Conservation (phyloP, 2,113 vertebrate genomes). For the Anas platyrhynchos region DNA sequence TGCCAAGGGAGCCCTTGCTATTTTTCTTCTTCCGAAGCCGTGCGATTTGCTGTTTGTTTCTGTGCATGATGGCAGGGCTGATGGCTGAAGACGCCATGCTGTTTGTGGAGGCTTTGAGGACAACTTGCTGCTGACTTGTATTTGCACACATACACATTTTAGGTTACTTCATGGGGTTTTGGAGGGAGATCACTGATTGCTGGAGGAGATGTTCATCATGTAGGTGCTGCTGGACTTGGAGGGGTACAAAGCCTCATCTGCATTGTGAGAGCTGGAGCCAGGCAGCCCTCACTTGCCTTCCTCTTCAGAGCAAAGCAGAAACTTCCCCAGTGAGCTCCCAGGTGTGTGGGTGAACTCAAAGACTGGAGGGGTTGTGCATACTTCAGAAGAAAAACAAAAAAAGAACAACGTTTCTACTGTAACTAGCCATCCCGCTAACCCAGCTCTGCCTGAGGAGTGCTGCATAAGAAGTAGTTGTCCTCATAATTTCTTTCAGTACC, state of each 20-base stretch:
- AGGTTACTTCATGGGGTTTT: too few relatives aligned
- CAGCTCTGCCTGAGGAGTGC: background rate
- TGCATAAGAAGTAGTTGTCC: background rate
- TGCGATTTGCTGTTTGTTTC: background rate
- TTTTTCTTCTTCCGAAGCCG: background rate
- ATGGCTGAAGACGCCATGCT: background rate
- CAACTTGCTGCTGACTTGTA: fast-evolving
- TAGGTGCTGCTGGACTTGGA: too few relatives aligned
- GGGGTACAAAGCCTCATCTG: background rate
- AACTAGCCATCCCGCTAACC: background rate
- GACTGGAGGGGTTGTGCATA: background rate
- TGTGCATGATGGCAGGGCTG: background rate
- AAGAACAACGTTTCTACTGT: background rate
- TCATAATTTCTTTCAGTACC: background rate
- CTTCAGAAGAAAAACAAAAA: background rate
- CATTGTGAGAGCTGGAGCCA: background rate
- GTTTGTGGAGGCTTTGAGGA: background rate
- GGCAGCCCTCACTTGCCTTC: background rate
- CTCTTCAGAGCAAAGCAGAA: background rate
- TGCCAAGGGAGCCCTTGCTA: background rate
- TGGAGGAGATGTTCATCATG: too few relatives aligned
- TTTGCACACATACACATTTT: background rate
- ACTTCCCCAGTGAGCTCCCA: background rate
- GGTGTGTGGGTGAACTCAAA: background rate
- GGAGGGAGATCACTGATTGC: background rate